phyloP scores from a whole-genome alignment of 2,888 invertebrate genomes.

The Ophion ellenae region DNA sequence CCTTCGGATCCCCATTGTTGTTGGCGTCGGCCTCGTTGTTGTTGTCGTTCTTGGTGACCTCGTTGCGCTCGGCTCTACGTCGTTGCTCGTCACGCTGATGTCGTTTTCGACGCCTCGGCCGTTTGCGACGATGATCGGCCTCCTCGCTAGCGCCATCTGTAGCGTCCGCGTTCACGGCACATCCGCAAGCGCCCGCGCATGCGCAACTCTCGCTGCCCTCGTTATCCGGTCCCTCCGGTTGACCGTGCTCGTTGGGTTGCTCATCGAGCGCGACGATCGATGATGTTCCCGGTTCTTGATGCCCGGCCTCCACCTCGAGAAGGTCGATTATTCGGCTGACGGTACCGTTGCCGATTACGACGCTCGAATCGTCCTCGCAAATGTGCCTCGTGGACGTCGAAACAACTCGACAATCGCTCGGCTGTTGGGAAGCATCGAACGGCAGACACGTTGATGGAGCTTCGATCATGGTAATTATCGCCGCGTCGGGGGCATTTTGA shows the following conservation, averaged over 20 bases:
- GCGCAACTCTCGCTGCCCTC: slow-evolving; percentile 64
- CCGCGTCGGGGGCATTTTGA: slow-evolving; percentile 8
- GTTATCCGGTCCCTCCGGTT: not conserved
- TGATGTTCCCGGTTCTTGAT: slow-evolving; percentile 23
- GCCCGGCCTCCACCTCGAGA: slow-evolving; percentile 28
- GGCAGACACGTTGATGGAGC: slow-evolving; percentile 51
- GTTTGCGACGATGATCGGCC: slow-evolving; percentile 15
- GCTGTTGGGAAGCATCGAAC: slow-evolving; percentile 73
- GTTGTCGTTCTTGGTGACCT: slow-evolving; percentile 16
- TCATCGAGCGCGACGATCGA: slow-evolving; percentile 25
- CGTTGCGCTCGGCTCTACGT: not conserved
- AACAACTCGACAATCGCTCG: slow-evolving; percentile 75
- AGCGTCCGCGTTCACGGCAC: slow-evolving; percentile 65
- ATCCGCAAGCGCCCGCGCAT: slow-evolving; percentile 80
- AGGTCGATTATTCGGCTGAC: slow-evolving; percentile 30
- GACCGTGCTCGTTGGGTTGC: not conserved
- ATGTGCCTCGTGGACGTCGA: slow-evolving; percentile 74
- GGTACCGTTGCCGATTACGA: slow-evolving; percentile 45
- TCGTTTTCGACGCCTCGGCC: slow-evolving; percentile 32
- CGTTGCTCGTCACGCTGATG: slow-evolving; percentile 29
- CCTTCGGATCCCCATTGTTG: not conserved
- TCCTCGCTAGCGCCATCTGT: slow-evolving; percentile 6
- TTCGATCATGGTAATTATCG: slow-evolving; percentile 28
- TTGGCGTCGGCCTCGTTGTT: slow-evolving; percentile 11
- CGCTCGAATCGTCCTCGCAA: slow-evolving; percentile 69